Evolutionary conservation across 2,113 vertebrate species (phyloP).

Genomic region (Chlorodrepanis virens): DNA sequence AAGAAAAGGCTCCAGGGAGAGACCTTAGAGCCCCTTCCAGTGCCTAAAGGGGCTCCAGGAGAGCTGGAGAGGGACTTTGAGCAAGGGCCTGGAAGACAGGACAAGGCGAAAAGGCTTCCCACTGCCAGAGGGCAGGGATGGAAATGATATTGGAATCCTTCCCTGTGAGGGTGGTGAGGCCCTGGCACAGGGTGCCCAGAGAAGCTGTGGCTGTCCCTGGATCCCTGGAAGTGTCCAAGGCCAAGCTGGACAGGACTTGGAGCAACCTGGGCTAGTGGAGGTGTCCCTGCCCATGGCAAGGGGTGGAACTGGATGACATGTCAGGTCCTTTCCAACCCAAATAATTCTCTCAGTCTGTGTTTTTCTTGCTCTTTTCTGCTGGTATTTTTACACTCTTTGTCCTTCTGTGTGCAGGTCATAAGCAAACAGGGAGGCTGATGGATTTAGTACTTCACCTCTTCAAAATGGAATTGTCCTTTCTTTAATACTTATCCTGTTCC

Average conservation of each 20-base stretch:
- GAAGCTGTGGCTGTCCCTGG: not conserved
- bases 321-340: not conserved
- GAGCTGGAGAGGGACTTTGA: not conserved
- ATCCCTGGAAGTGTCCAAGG: not conserved
- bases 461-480: not conserved
- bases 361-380: not conserved
- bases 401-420: not conserved
- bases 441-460: not conserved
- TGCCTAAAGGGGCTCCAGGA: not conserved
- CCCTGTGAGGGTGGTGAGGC: fast-evolving
- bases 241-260: fast-evolving
- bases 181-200: not conserved
- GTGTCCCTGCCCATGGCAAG: not conserved
- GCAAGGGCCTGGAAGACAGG: not conserved
- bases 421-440: not conserved
- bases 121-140: fast-evolving
- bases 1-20: not conserved
- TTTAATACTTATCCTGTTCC: not conserved
- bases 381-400: not conserved
- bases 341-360: not conserved
- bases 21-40: not conserved
- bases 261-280: fast-evolving
- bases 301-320: fast-evolving
- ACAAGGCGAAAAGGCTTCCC: not conserved
- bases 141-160: not conserved